Conservation (phyloP, 2,888 invertebrate species). For the Cremastinae sp. region DNA sequence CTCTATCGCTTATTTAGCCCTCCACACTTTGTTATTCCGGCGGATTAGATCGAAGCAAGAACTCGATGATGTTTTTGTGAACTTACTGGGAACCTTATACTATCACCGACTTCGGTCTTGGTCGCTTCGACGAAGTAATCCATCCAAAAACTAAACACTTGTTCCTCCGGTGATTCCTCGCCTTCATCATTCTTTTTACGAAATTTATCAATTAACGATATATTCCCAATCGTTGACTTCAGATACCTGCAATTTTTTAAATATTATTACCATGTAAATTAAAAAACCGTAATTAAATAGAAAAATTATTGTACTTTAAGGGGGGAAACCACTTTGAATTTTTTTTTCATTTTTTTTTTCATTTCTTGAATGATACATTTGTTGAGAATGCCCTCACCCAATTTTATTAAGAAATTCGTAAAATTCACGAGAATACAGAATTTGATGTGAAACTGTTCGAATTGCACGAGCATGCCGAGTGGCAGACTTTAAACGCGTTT, state of each 20-base stretch:
- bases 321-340: too few species aligned
- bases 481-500: too few species aligned
- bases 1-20: conserved; percentile 7
- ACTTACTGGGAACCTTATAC: conserved; percentile 94
- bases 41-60: conserved; percentile 68
- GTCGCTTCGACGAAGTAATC: conserved; percentile 98
- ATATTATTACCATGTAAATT: conserved; percentile 3
- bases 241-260: conserved; percentile 85
- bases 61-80: conserved; percentile 65
- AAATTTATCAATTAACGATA: conserved; percentile 95
- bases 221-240: conserved; percentile 98
- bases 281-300: too few species aligned
- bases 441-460: too few species aligned
- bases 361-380: too few species aligned
- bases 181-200: conserved; percentile 89
- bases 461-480: too few species aligned
- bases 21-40: conserved; percentile 17
- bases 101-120: conserved; percentile 89
- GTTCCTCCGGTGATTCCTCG: conserved; percentile 89
- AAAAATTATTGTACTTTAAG: too few species aligned
- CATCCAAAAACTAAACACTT: conserved; percentile 98
- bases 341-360: too few species aligned
- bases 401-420: too few species aligned
- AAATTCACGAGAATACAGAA: too few species aligned
- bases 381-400: too few species aligned